Evolutionary conservation across 2,113 vertebrate genomes (phyloP), one percentile per base, ranked within the genome.

Genomic region (Myiopsitta monachus): DNA sequence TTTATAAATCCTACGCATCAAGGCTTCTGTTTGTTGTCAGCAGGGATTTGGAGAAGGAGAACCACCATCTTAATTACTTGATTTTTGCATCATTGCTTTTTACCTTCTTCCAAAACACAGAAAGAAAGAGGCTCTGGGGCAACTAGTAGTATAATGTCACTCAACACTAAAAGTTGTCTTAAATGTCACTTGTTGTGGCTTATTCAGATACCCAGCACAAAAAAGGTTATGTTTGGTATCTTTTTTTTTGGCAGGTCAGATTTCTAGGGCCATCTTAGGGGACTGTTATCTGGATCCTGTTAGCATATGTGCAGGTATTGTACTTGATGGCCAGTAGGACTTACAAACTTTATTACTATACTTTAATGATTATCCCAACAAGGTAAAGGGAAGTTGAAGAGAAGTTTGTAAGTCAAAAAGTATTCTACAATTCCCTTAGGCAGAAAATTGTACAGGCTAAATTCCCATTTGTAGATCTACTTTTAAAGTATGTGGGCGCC

Each of bases 161-260:
- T 41, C 38, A 44, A 18, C 39, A 17, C 12, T 41, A 54, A 22
- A 47, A 41, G 14, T 28, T 66, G 23, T 62, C 30, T 41, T 41
- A 38, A 6, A 2, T 11, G 4, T 1, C 0, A 8, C 7, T 23
- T 64, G 57, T 6, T 57, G 8, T 43, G 6, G 76, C 26, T 79
- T 89, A 68, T 36, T 83, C 24, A 33, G 38, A 38, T 59, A 12
- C 33, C 28, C 44, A 44, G 21, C 6, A 28, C 39, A 9, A 47
- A 67, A 72, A 31, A 23, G 31, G 30, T 44, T 4, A 4, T 10
- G 6, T 91, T 43, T 54, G 11, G 36, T 49, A 12, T 55, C 10
- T 14, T 46, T 18, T 47, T 22, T n/a, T 49, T 47, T 10, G 3
- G 2, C 6, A 55, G 23, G 15, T 33, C 4, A 55, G 30, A 57